These are phyloP conservation scores for Papilio protenor DNA, from an alignment of 2,888 invertebrate genomes.

Conservation along the genomic window DNA sequence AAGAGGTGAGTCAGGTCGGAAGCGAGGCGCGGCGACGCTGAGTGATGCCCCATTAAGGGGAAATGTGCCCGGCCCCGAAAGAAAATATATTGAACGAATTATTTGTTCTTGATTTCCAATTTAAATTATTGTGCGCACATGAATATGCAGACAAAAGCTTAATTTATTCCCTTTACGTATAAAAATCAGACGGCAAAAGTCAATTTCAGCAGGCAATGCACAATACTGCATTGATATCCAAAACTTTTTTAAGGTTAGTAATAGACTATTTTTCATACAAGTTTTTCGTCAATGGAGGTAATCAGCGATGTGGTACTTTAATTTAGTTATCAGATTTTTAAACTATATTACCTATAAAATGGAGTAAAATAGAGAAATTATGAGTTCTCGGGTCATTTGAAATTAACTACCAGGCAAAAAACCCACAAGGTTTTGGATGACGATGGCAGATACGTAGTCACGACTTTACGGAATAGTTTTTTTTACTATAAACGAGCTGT, in stretches of 20 bases:
- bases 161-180: conserved; percentile 8
- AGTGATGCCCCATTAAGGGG: conserved; percentile 39
- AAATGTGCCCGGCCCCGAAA: conserved; percentile 35
- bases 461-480: not conserved
- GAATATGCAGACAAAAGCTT: conserved; percentile 13
- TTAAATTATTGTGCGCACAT: conserved; percentile 19
- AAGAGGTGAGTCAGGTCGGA: conserved; percentile 38
- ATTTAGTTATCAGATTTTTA: not conserved
- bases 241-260: not conserved
- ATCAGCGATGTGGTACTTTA: not conserved
- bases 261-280: not conserved
- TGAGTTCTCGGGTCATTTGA: not conserved
- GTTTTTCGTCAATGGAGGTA: not conserved
- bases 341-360: not conserved
- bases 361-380: not conserved
- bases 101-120: conserved; percentile 21
- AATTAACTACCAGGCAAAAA: not conserved
- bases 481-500: too few relatives aligned
- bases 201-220: not conserved
- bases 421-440: not conserved
- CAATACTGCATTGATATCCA: not conserved
- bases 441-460: not conserved
- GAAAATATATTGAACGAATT: conserved; percentile 21
- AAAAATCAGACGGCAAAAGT: not conserved
- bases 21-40: conserved; percentile 36